A percentile compares a stretch with the other conserved stretches of the same genome.
Evolutionary conservation across 2,113 vertebrate genomes (phyloP).

Genomic region (Trichechus manatus): DNA sequence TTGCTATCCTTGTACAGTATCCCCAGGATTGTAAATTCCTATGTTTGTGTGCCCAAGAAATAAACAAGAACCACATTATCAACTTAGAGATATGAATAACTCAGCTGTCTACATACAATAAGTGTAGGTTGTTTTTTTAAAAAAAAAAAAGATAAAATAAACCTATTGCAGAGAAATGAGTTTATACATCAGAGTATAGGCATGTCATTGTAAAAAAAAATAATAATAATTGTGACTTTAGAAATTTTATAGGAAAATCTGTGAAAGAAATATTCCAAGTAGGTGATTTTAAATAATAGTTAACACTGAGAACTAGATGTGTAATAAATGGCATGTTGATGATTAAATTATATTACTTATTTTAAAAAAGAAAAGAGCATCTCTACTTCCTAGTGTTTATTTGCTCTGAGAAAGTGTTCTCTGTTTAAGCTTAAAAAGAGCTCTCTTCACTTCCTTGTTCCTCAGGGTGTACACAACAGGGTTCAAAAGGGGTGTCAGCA

Average conservation of each 20-base stretch:
- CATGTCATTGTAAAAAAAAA: neutral
- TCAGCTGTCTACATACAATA: neutral
- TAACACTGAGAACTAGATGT: neutral
- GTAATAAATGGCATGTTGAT: neutral
- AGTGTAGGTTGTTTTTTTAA: too few relatives aligned
- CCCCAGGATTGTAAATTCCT: neutral
- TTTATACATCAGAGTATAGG: neutral
- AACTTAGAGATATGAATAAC: neutral
- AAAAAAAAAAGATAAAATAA: neutral
- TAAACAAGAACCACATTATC: neutral
- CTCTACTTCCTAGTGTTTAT: too few relatives aligned
- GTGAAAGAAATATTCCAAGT: neutral
- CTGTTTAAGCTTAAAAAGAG: neutral
- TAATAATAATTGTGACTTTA: neutral
- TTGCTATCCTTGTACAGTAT: neutral
- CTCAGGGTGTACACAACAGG: conserved; percentile 24
- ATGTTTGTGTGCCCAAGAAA: neutral
- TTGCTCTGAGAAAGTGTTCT: neutral
- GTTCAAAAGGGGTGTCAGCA: conserved; percentile 14
- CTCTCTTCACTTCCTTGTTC: conserved; percentile 22
- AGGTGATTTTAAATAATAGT: neutral
- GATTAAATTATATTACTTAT: neutral
- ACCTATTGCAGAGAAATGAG: neutral
- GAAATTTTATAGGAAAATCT: neutral
- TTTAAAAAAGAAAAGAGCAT: too few relatives aligned